Evolutionary conservation across 1,140 invertebrate species (phyloP).

Genomic region (Drosophila kohkoa): DNA sequence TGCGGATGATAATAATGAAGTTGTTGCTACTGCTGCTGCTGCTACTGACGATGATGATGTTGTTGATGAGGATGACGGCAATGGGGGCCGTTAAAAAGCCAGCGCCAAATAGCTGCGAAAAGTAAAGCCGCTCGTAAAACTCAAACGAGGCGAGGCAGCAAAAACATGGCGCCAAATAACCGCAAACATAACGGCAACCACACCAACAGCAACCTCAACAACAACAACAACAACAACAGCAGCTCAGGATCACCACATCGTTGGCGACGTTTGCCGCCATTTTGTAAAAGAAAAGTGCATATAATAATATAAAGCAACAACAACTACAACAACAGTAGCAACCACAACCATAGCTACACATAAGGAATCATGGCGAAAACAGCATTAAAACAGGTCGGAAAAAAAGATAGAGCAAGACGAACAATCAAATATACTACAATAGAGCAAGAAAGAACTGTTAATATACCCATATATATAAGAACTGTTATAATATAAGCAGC

Average conservation of each 20-base stretch:
- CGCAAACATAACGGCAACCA: constrained; percentile 75
- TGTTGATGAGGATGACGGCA: constrained; percentile 20
- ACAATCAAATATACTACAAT: background rate
- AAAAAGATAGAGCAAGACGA: background rate
- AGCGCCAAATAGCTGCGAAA: constrained; percentile 80
- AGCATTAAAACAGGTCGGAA: constrained; percentile 57
- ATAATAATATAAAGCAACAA: constrained; percentile 82
- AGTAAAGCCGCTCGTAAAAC: constrained; percentile 83
- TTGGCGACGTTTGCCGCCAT: constrained; percentile 80
- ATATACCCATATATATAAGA: too few relatives aligned
- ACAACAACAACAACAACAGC: constrained; percentile 21
- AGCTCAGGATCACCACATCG: constrained; percentile 41
- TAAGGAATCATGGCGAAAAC: constrained; percentile 67
- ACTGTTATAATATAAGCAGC: too few relatives aligned
- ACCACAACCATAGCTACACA: constrained; percentile 17
- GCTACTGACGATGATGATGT: constrained; percentile 5
- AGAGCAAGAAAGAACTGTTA: too few relatives aligned
- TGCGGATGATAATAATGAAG: constrained; percentile 2
- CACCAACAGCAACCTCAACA: constrained; percentile 38
- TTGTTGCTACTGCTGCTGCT: background rate
- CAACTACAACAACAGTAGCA: constrained; percentile 38
- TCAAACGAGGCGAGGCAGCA: constrained; percentile 73
- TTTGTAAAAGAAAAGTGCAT: constrained; percentile 83
- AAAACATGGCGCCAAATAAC: constrained; percentile 83
- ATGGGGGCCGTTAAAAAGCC: constrained; percentile 75